These are phyloP conservation scores for Caenorhabditis imperialis DNA, from an alignment of 2,888 invertebrate species.

Conservation along the genomic window DNA sequence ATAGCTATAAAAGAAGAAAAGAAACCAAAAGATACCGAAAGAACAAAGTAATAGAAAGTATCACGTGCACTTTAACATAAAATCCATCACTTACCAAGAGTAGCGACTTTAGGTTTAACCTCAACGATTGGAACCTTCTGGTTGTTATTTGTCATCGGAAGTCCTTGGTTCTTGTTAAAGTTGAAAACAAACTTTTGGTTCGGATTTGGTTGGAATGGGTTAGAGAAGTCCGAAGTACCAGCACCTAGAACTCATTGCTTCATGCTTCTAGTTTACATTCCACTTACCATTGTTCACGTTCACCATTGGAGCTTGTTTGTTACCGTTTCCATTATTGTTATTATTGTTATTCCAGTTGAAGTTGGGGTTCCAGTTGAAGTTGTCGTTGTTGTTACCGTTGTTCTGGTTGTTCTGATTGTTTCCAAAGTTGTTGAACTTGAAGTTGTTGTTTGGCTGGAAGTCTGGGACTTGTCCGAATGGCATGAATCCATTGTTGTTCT, in stretches of 20 bases:
- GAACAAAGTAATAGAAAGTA: conserved; percentile 5
- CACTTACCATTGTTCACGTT: conserved; percentile 29
- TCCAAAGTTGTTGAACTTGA: conserved; percentile 48
- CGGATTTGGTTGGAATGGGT: conserved; percentile 60
- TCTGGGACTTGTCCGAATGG: conserved; percentile 40
- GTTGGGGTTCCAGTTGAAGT: conserved; percentile 37
- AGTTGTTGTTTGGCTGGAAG: conserved; percentile 51
- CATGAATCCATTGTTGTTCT: conserved; percentile 32
- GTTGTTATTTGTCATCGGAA: conserved; percentile 10
- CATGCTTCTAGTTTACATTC: conserved; percentile 1
- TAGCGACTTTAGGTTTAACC: conserved; percentile 49
- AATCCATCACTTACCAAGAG: conserved; percentile 56
- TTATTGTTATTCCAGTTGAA: conserved; percentile 33
- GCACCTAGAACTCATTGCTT: neutral
- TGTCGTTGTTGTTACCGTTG: conserved; percentile 14
- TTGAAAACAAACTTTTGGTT: conserved; percentile 52
- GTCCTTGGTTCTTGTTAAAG: conserved; percentile 44
- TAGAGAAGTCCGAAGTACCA: conserved; percentile 16
- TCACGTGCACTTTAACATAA: conserved; percentile 1
- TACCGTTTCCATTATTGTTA: conserved; percentile 28
- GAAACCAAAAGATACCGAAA: conserved; percentile 37
- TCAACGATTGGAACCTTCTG: conserved; percentile 28
- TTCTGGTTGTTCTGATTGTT: conserved; percentile 25
- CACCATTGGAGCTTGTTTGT: conserved; percentile 32
- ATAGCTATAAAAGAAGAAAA: conserved; percentile 49